Percentiles rank a stretch among this genome's conserved stretches.
These are phyloP conservation scores for Schizothorax lantsangensis DNA, from an alignment of 2,797 vertebrate genomes.

Conservation along the genomic window DNA sequence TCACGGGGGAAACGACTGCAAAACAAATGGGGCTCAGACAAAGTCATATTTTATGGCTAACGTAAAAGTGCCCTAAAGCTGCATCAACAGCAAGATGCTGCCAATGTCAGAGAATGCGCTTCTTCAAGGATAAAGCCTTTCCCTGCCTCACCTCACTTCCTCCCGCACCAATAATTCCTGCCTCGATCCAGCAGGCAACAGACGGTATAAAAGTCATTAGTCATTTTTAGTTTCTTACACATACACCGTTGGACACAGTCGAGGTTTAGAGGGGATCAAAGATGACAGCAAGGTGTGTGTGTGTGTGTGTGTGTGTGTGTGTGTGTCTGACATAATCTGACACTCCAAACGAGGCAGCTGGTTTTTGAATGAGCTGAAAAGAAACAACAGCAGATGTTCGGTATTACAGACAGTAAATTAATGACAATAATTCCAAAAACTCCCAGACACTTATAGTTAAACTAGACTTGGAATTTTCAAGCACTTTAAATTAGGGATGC, in stretches of 20 bases:
- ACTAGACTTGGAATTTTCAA: background rate
- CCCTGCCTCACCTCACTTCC: conserved; percentile 15
- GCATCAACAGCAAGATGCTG: conserved; percentile 57
- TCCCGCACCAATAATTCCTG: conserved; percentile 27
- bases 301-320: background rate
- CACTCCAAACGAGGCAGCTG: background rate
- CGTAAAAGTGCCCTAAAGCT: conserved; percentile 61
- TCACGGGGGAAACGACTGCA: conserved; percentile 65
- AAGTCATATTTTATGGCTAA: conserved; percentile 69
- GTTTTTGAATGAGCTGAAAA: conserved; percentile 21
- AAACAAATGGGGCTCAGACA: conserved; percentile 72
- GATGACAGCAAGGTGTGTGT: conserved; percentile 20
- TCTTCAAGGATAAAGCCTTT: conserved; percentile 59
- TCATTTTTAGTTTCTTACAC: conserved; percentile 48
- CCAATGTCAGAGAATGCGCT: conserved; percentile 62
- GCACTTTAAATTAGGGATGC: no score
- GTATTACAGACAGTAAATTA: background rate
- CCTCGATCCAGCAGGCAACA: conserved; percentile 38
- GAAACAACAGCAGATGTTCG: background rate
- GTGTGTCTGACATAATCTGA: background rate
- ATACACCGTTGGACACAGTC: background rate
- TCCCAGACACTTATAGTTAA: background rate
- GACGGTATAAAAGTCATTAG: conserved; percentile 40
- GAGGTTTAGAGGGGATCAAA: conserved; percentile 27
- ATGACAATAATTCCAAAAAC: conserved; percentile 12